Percentiles rank a stretch among this genome's conserved stretches.
phyloP scores from a whole-genome alignment of 2,888 invertebrate genomes.

The Hypena proboscidalis region DNA sequence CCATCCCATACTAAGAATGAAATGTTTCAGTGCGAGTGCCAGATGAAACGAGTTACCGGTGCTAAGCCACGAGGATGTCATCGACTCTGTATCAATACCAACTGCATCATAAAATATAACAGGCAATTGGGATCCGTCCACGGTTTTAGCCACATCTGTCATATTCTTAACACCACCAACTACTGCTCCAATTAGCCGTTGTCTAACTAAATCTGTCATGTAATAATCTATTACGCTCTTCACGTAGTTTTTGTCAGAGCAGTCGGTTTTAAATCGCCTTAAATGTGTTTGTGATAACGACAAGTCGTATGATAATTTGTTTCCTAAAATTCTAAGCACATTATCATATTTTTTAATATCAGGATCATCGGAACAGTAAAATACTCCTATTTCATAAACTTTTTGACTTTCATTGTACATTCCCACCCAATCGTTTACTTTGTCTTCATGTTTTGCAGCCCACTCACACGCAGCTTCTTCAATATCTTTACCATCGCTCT shows the following conservation, averaged over 20 bases:
- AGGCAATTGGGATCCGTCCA: slow-evolving; percentile 12
- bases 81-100: slow-evolving; percentile 1
- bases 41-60: slow-evolving; percentile 25
- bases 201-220: background rate
- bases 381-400: slow-evolving; percentile 6
- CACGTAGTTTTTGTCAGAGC: background rate
- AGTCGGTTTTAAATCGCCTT: no score
- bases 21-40: slow-evolving; percentile 9
- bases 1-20: slow-evolving; percentile 14
- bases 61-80: slow-evolving; percentile 13
- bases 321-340: no score
- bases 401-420: slow-evolving; percentile 8
- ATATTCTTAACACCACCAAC: background rate
- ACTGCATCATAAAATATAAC: slow-evolving; percentile 33
- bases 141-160: background rate
- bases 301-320: no score
- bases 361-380: slow-evolving; percentile 32
- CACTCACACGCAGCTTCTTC: slow-evolving; percentile 23
- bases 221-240: background rate
- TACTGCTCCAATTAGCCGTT: background rate
- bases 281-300: no score
- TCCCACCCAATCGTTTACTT: background rate
- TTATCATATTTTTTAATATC: background rate
- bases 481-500: slow-evolving; percentile 8
- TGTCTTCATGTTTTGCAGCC: background rate